Conservation (phyloP, 2,888 invertebrate genomes). For the Clitarchus hookeri region DNA sequence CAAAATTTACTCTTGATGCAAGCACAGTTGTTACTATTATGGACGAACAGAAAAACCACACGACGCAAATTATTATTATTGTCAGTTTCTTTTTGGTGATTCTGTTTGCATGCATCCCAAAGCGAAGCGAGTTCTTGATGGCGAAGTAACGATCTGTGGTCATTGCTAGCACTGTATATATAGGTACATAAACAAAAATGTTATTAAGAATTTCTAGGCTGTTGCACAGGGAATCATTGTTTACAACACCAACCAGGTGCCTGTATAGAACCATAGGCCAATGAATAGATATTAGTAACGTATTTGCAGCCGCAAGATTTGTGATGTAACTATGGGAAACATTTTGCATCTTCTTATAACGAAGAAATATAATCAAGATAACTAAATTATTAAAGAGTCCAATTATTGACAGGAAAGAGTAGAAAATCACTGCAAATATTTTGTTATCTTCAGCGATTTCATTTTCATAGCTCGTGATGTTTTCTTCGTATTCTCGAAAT, state of each 20-base stretch:
- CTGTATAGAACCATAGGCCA: background rate
- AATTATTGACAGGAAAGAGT: background rate
- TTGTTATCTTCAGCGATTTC: background rate
- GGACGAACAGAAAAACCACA: background rate
- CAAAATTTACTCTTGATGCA: background rate
- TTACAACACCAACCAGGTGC: background rate
- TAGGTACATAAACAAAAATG: background rate
- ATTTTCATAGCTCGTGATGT: background rate
- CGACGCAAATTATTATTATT: background rate
- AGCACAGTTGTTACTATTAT: background rate
- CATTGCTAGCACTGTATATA: background rate
- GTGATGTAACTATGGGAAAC: background rate
- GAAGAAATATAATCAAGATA: background rate
- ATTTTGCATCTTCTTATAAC: conserved; percentile 7
- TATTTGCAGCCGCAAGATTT: background rate
- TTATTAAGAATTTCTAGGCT: background rate
- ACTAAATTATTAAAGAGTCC: background rate
- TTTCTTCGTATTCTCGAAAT: background rate
- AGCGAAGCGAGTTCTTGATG: background rate
- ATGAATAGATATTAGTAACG: background rate
- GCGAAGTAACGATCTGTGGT: background rate
- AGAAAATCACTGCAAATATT: conserved; percentile 4
- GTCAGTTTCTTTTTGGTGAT: conserved; percentile 2
- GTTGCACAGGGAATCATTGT: background rate
- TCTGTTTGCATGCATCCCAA: background rate